Base-by-base conservation (phyloP, 2,113 vertebrate genomes). In the Ophiodon elongatus region DNA sequence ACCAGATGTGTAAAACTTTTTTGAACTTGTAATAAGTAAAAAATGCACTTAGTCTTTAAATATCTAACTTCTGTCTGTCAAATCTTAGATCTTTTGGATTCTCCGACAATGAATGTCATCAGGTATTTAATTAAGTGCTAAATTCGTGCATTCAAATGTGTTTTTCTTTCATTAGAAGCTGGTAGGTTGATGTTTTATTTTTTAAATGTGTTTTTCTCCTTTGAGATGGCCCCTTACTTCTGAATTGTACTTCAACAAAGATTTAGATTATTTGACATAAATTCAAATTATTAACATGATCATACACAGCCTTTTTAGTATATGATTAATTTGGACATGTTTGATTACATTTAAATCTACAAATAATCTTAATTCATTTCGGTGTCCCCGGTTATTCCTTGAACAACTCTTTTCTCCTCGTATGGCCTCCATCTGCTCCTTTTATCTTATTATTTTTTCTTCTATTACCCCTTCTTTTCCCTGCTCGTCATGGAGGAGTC, bases 361-460 rank as follows among this genome's bases (percentile, higher is more conserved):
- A 41, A 76, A 67, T n/a, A 3, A 33, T 10, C 14, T 27, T 3
- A 39, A 39, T 37, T 25, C 13, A 56, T 54, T 66, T 19, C 47
- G 37, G 6, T 33, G 65, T 43, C 13, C 21, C 19, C 13, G 15
- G 50, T 29, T 56, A n/a, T n/a, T 4, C 10, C 37, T 43, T 76
- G 25, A 11, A 56, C 62, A 76, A 2, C 43, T 35, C 39, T 8
- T 31, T 8, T 62, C 77, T 71, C 35, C 6, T 67, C 39, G 8
- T 5, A 21, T 19, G 21, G 15, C 41, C 23, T 37, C 35, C 5
- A 41, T 66, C 35, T 76, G 35, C 17, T 66, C 62, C 35, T 31
- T 76, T 66, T 41, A 56, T 77, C 33, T 8, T 1, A 17, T 77
- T 43, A n/a, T n/a, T n/a, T n/a, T n/a, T n/a, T n/a, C n/a, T n/a